These are phyloP conservation scores for Ricordea florida DNA, from an alignment of 92 coral and sea anemone species.

Conservation along the genomic window DNA sequence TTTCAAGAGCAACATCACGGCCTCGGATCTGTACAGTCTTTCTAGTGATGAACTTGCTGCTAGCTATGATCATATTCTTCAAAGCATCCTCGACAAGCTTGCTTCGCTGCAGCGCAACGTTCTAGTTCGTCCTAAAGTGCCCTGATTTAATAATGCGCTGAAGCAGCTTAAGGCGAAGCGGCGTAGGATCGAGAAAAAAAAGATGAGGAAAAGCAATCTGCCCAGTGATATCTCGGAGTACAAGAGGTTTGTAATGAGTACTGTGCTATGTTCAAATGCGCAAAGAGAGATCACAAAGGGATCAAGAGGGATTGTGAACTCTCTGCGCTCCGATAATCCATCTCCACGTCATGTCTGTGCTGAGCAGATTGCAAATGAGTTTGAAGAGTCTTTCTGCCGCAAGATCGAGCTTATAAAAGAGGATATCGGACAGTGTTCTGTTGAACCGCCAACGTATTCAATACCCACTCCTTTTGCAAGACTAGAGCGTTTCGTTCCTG, in stretches of 20 bases:
- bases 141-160: constrained; percentile 34
- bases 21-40: constrained; percentile 13
- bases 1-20: constrained; percentile 18
- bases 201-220: constrained; percentile 25
- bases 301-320: neutral
- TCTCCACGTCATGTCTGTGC: neutral
- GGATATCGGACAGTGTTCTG: constrained; percentile 11
- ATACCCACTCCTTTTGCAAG: constrained; percentile 8
- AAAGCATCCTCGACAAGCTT: constrained; percentile 50
- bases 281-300: neutral
- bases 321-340: neutral
- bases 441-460: constrained; percentile 5
- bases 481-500: constrained; percentile 5
- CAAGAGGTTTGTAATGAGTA: neutral
- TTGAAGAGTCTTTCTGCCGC: constrained; percentile 37
- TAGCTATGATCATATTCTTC: constrained; percentile 27
- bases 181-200: constrained; percentile 49
- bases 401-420: constrained; percentile 35
- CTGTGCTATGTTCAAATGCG: neutral
- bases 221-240: constrained; percentile 24
- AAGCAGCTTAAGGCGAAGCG: constrained; percentile 33
- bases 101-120: constrained; percentile 41
- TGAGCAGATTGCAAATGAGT: constrained; percentile 50
- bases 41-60: constrained; percentile 28
- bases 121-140: constrained; percentile 42